Percentiles rank a stretch among this genome's conserved stretches.
Conservation (phyloP, 2,113 vertebrate genomes). For the Xenopus borealis region DNA sequence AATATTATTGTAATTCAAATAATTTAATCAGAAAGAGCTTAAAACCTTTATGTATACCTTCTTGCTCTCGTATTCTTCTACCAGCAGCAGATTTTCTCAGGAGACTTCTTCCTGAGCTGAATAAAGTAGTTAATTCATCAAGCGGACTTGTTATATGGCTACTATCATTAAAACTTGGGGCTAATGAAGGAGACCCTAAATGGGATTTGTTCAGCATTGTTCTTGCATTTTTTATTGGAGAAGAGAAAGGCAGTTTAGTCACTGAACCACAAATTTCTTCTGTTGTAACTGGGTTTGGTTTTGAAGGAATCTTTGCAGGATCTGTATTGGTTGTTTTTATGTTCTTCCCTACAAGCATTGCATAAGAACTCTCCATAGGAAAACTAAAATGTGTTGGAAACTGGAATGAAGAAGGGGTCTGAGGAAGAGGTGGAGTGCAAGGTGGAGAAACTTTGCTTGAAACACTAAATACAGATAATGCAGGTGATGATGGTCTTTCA, state of each 20-base stretch:
- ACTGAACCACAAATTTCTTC: slow-evolving; percentile 64
- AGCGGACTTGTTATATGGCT: slow-evolving; percentile 86
- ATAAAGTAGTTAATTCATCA: slow-evolving; percentile 89
- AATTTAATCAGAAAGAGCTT: too few species aligned
- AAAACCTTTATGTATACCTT: slow-evolving; percentile 59
- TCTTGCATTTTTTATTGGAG: slow-evolving; percentile 74
- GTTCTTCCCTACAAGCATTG: slow-evolving; percentile 62
- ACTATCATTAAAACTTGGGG: slow-evolving; percentile 79
- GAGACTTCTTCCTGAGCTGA: slow-evolving; percentile 86
- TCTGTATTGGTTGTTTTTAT: slow-evolving; percentile 63
- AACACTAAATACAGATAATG: slow-evolving; percentile 68
- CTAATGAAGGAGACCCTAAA: slow-evolving; percentile 73
- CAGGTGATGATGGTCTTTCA: slow-evolving; percentile 78
- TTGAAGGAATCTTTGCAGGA: slow-evolving; percentile 61
- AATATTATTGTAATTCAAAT: too few species aligned
- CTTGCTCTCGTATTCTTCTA: slow-evolving; percentile 82
- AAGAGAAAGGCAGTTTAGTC: slow-evolving; percentile 64
- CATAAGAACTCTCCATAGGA: slow-evolving; percentile 71
- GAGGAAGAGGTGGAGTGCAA: slow-evolving; percentile 75
- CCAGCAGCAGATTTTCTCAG: slow-evolving; percentile 85
- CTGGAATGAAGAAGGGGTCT: slow-evolving; percentile 64
- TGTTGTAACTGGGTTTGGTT: slow-evolving; percentile 61
- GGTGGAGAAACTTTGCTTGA: slow-evolving; percentile 78
- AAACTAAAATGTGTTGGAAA: slow-evolving; percentile 81
- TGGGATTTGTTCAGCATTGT: slow-evolving; percentile 73